Base-by-base conservation (phyloP, 92 coral and sea anemone genomes). In the Chrysogorgia sp. region DNA sequence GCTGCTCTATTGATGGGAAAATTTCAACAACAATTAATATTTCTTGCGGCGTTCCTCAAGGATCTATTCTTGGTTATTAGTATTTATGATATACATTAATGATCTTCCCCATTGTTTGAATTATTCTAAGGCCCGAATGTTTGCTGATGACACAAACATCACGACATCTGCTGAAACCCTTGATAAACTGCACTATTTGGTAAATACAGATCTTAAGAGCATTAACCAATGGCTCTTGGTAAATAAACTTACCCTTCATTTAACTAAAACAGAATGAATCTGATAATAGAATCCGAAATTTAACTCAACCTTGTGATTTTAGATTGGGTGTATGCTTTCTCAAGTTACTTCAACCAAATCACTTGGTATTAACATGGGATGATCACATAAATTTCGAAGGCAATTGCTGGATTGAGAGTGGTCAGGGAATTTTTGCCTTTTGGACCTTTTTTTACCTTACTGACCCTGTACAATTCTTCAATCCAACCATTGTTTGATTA, bases 31-130 rank as follows among this genome's bases (percentile, higher is more conserved):
- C 63, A 57, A 57, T 10, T 10, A 57, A 3, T 1, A 57, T 57
- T 7, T 57, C 63, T 3, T 67, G 74, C 17, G 72, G 72, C 17
- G 72, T 65, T 34, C 72, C 72, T 1, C 72, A 34, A 52, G 72
- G 72, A 12, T 75, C 81, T 1, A 65, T 33, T 34, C 28, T 65
- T 33, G 72, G 49, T 12, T 52, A 2, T 40, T 65, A 13, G 7
- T 65, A 34, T 65, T 37, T 23, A 2, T 65, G 29, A 33, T 65
- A 1, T 65, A 20, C 15, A 41, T 65, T 26, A 65, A 67, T 41
- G 55, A 67, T 33, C 74, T 67, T 13, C 57, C 74, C 19, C 19
- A 40, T 40, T 43, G 74, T 67, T 17, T 67, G 21, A 47, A 45
- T 67, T 30, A 67, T 23, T 20, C 55, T 37, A 43, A 40, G 26